phyloP scores from a whole-genome alignment of 2,888 invertebrate species.

The Cordilura impudica region DNA sequence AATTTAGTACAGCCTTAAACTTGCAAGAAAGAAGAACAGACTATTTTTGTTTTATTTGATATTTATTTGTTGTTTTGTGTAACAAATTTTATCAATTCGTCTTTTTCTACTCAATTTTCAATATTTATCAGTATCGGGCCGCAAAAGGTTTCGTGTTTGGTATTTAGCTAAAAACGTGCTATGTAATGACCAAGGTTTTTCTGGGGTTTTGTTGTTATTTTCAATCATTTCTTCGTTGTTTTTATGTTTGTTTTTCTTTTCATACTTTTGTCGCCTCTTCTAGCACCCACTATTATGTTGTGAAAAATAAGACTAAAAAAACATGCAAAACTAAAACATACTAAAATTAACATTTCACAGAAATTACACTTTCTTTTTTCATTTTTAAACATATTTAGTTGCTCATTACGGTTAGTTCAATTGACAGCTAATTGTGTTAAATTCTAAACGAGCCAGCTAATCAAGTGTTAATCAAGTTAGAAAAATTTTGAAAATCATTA shows the following conservation, averaged over 20 bases:
- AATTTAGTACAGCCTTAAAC: no score
- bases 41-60: no score
- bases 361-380: slow-evolving; percentile 15
- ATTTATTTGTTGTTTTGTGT: no score
- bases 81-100: no score
- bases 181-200: slow-evolving; percentile 39
- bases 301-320: not conserved
- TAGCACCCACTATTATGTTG: not conserved
- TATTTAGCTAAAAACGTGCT: no score
- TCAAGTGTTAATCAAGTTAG: not conserved
- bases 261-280: no score
- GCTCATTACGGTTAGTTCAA: slow-evolving; percentile 40
- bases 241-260: not conserved
- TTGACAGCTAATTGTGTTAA: slow-evolving; percentile 52
- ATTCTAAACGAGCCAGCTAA: not conserved
- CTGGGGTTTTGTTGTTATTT: not conserved
- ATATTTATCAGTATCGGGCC: no score
- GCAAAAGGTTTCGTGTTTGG: no score
- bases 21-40: no score
- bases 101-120: no score
- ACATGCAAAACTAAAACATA: slow-evolving; percentile 5
- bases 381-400: slow-evolving; percentile 43
- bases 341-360: slow-evolving; percentile 24
- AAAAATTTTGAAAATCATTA: not conserved
- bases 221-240: not conserved